Evolutionary conservation across 2,113 vertebrate genomes (phyloP).

Genomic region (Conger conger): DNA sequence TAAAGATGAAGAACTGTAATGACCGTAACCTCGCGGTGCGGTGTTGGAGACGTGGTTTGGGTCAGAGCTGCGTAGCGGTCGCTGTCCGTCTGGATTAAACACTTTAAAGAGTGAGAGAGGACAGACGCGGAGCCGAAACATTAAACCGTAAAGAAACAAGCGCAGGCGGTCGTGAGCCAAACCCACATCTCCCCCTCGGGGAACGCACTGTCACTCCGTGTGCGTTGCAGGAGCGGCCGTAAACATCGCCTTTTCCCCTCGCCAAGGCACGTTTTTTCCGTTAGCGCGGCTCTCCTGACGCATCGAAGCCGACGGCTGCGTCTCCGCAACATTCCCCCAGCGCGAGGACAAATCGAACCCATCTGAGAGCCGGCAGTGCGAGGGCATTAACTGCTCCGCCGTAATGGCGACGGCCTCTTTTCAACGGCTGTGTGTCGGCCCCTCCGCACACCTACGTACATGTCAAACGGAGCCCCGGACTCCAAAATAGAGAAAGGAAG

Average conservation of each 20-base stretch:
- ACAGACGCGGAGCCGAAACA: neutral
- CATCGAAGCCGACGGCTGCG: slow-evolving; percentile 45
- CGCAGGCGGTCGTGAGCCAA: neutral
- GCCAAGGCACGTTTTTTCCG: slow-evolving; percentile 60
- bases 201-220: slow-evolving; percentile 51
- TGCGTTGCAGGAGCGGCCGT: slow-evolving; percentile 43
- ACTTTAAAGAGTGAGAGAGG: neutral
- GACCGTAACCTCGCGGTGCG: neutral
- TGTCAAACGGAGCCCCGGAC: neutral
- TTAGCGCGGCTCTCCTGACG: slow-evolving; percentile 42
- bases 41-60: neutral
- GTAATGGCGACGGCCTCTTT: slow-evolving; percentile 60
- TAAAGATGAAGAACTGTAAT: neutral
- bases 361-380: slow-evolving; percentile 54
- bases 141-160: neutral
- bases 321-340: slow-evolving; percentile 50
- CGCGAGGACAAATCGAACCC: slow-evolving; percentile 58
- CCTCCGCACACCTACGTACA: slow-evolving; percentile 48
- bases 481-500: neutral
- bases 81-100: neutral
- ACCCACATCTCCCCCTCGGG: slow-evolving; percentile 34
- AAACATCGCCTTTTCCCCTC: slow-evolving; percentile 21
- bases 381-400: slow-evolving; percentile 53
- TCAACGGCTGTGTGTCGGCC: slow-evolving; percentile 33
- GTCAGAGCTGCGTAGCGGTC: slow-evolving; percentile 1